phyloP scores from a whole-genome alignment of 1,140 invertebrate genomes.

The Tribolium madens region DNA sequence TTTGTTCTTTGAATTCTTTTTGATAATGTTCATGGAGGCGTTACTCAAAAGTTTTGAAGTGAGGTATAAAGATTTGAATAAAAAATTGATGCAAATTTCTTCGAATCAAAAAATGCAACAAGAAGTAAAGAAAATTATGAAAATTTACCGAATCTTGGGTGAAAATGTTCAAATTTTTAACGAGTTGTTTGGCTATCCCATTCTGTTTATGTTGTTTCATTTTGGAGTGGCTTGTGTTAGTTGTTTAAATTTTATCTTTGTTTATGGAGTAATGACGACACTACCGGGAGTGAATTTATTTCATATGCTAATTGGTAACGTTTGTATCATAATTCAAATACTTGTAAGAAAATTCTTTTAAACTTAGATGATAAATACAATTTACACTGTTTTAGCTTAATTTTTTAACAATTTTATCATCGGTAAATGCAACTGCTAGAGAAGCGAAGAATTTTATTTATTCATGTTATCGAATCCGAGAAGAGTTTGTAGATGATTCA shows the following conservation, averaged over 20 bases:
- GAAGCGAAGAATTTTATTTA: not conserved
- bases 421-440: not conserved
- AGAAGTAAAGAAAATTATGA: not conserved
- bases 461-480: not conserved
- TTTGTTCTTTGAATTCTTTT: not conserved
- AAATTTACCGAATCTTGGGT: not conserved
- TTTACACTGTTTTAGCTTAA: not conserved
- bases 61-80: not conserved
- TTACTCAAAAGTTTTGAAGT: not conserved
- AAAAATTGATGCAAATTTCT: not conserved
- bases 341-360: not conserved
- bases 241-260: slow-evolving; percentile 11
- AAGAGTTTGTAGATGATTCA: not conserved
- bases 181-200: not conserved
- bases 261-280: not conserved
- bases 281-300: not conserved
- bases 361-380: not conserved
- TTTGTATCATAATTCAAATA: not conserved
- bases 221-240: not conserved
- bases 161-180: not conserved
- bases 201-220: not conserved
- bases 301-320: not conserved
- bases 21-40: not conserved
- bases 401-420: not conserved
- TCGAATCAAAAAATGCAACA: not conserved